These are phyloP conservation scores for Platynereis dumerilii DNA, from an alignment of 2,888 invertebrate species.

Conservation along the genomic window DNA sequence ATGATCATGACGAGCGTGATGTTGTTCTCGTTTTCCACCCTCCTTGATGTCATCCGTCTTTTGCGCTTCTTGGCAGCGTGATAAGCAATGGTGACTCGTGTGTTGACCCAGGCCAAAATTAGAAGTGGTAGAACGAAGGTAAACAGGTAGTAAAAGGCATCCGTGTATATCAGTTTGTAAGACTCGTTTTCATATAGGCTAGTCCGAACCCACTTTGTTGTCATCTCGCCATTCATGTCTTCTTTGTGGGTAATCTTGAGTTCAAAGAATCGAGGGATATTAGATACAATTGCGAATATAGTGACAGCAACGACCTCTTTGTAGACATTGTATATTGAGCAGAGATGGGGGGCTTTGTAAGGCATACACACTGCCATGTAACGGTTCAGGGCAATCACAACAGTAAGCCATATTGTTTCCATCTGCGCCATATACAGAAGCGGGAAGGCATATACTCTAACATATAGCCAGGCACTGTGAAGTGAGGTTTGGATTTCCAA, in stretches of 20 bases:
- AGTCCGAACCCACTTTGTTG: conserved; percentile 28
- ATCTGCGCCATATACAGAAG: conserved; percentile 39
- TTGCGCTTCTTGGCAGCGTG: conserved; percentile 30
- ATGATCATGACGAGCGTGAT: conserved; percentile 41
- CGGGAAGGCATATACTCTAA: conserved; percentile 37
- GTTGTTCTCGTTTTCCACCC: conserved; percentile 34
- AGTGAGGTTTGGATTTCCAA: background rate
- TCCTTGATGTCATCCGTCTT: conserved; percentile 32
- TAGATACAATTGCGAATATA: conserved; percentile 33
- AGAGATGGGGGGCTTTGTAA: conserved; percentile 36
- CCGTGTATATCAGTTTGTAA: conserved; percentile 34
- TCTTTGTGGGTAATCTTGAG: conserved; percentile 14
- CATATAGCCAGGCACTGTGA: conserved; percentile 28
- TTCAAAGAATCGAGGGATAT: conserved; percentile 39
- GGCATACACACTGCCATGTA: conserved; percentile 40
- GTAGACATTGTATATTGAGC: conserved; percentile 35
- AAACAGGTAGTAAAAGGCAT: conserved; percentile 37
- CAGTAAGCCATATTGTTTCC: conserved; percentile 39
- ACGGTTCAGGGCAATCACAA: conserved; percentile 40
- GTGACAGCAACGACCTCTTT: conserved; percentile 34
- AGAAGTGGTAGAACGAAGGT: conserved; percentile 37
- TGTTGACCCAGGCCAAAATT: conserved; percentile 33
- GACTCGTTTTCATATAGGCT: conserved; percentile 24
- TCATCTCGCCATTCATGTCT: conserved; percentile 8
- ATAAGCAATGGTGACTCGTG: conserved; percentile 36